Evolutionary conservation across 2,113 vertebrate species (phyloP), one percentile per base, ranked within the genome.

Genomic region (Astur gentilis): DNA sequence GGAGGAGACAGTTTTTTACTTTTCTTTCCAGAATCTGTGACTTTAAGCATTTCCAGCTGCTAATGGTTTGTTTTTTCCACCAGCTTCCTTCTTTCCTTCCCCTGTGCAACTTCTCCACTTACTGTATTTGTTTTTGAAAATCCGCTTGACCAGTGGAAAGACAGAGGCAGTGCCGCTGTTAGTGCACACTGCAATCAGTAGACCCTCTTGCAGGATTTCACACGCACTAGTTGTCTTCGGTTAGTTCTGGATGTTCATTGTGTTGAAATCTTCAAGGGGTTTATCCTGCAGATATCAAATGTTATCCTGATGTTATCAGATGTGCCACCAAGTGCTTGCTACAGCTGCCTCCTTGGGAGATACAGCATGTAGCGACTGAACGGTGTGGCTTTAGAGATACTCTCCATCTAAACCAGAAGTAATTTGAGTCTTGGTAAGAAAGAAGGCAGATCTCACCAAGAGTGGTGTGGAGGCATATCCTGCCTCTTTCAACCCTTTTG

Each of bases 181-280:
- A 20, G 34, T 32, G 32, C 45, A 36, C 49, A 1, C 27, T 79
- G 62, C 60, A 10, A 2, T 31, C 44, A 15, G 20, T 7, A 57
- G 42, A 36, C 32, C 21, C 36, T 58, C 49, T 21, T 36, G 14
- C 7, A 13, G 62, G 57, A 7, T 85, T 79, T 32, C 32, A n/a
- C 0, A 0, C 2, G 3, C 40, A 6, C 27, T 45, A 8, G 8
- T 36, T 5, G 3, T 55, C 66, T 85, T 61, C 44, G 38, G 26
- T 42, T n/a, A 6, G 22, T 45, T 78, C n/a, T 75, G 81, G 32
- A 42, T 65, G 62, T 55, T 87, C 16, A 10, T 38, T 0, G 0
- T 31, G 13, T 32, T 78, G 67, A 73, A 47, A 16, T 34, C 32
- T 84, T 32, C 6, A 6, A 34, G 32, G 42, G 10, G 3, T 75